Conservation (phyloP, 2,797 vertebrate species). For the Megaceryle alcyon region DNA sequence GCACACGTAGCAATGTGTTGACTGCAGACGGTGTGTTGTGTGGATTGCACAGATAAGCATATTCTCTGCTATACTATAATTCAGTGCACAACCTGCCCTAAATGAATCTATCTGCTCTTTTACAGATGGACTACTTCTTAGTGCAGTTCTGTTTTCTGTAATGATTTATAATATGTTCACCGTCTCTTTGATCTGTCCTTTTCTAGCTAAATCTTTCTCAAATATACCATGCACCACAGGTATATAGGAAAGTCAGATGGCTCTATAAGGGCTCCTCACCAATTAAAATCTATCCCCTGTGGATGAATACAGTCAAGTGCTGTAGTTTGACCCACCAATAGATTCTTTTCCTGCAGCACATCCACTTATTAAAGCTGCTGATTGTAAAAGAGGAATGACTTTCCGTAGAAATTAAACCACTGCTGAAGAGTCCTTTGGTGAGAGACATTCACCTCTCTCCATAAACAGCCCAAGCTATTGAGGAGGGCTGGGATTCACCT, state of each 20-base stretch:
- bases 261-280: conserved; percentile 41
- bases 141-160: conserved; percentile 9
- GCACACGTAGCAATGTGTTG: background rate
- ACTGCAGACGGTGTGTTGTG: conserved; percentile 28
- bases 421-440: background rate
- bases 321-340: conserved; percentile 33
- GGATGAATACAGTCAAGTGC: conserved; percentile 20
- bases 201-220: conserved; percentile 30
- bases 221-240: conserved; percentile 3
- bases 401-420: conserved; percentile 59
- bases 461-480: conserved; percentile 19
- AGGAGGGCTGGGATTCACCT: conserved; percentile 25
- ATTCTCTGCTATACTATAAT: background rate
- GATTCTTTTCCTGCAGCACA: conserved; percentile 32
- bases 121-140: conserved; percentile 1
- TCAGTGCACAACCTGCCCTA: background rate
- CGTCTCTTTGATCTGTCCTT: conserved; percentile 17
- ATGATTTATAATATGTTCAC: background rate
- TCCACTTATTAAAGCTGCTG: conserved; percentile 25
- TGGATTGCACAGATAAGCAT: conserved; percentile 50
- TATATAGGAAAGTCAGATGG: conserved; percentile 15
- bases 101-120: background rate
- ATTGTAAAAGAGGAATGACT: background rate
- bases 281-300: conserved; percentile 63
- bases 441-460: background rate